Evolutionary conservation across 2,888 invertebrate genomes (phyloP), one percentile per base, ranked within the genome.

Genomic region (Rhopalosiphum nymphaeae): DNA sequence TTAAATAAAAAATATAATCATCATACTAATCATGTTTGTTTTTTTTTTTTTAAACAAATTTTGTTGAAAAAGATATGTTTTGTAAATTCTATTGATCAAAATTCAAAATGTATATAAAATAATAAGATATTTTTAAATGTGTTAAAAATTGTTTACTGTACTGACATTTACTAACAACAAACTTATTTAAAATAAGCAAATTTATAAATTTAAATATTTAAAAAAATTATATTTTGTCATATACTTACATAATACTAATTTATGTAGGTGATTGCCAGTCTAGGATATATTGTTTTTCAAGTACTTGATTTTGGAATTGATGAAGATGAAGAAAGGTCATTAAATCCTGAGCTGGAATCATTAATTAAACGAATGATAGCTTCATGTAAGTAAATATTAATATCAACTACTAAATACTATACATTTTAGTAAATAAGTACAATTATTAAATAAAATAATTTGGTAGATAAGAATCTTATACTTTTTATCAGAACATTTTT

Each of bases 241-340:
- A 67, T 53, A 67, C 3, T 53, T 67, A 16, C 11, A 44, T 86
- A 94, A 95, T 94, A 95, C 95, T 91, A n/a, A 42, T 95, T 96
- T 95, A 97, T 97, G 4, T 97, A 98, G 98, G 96, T 98, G 95
- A 97, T 98, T 95, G 97, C 97, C 95, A 97, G 97, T 95, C 96
- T 99, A 95, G 99, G 99, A 88, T 96, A 98, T 95, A 97, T 98
- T 95, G 97, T 99, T 95, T 99, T 98, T 96, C 97, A 97, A 95
- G 98, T 99, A 84, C 96, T 99, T 96, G 99, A 99, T 96, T 98
- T 97, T 96, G 98, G 98, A 95, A 97, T 98, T 95, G 97, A 97
- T 87, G 98, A 97, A 95, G 98, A 98, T 95, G 98, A 99, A 96
- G 99, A 99, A 96, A 97, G 98, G 95, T 97, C 97, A 95, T 97